These are phyloP conservation scores for Caenorhabditis latens DNA, from an alignment of 1,140 invertebrate species.

Conservation along the genomic window DNA sequence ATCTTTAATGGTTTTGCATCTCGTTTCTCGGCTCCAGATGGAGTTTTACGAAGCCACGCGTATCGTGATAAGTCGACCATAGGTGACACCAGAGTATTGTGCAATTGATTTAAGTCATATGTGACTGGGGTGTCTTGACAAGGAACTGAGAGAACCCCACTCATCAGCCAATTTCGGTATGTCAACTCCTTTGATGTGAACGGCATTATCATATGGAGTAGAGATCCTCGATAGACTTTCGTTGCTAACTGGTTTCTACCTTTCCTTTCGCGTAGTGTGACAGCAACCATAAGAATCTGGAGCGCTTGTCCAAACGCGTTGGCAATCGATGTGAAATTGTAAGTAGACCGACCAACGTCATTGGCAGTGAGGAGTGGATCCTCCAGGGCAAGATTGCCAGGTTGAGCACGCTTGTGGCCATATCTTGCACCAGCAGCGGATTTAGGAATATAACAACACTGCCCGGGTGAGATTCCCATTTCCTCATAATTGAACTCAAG, in stretches of 20 bases:
- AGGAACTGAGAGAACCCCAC: conserved; percentile 15
- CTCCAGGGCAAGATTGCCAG: conserved; percentile 49
- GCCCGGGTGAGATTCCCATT: conserved; percentile 55
- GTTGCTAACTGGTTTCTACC: not conserved
- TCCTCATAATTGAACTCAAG: conserved; percentile 59
- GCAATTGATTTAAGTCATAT: conserved; percentile 36
- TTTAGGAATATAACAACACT: conserved; percentile 50
- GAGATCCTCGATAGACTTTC: conserved; percentile 36
- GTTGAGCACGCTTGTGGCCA: conserved; percentile 26
- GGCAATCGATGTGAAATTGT: conserved; percentile 40
- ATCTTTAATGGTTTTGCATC: conserved; percentile 13
- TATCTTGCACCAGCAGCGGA: conserved; percentile 9
- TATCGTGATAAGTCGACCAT: conserved; percentile 36
- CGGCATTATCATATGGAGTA: conserved; percentile 56
- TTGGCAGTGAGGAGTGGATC: conserved; percentile 52
- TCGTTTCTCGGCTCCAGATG: not conserved
- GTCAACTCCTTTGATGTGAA: conserved; percentile 57
- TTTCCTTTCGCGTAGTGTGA: conserved; percentile 39
- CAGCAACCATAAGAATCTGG: conserved; percentile 22
- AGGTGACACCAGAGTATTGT: conserved; percentile 25
- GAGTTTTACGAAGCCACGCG: conserved; percentile 31
- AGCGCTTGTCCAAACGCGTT: conserved; percentile 31
- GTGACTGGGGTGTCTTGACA: not conserved
- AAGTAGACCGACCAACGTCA: conserved; percentile 28
- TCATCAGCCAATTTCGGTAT: conserved; percentile 60